Evolutionary conservation across 53 echinoderm and acorn worm genomes (phyloP).

Genomic region (Glandiceps talaboti): DNA sequence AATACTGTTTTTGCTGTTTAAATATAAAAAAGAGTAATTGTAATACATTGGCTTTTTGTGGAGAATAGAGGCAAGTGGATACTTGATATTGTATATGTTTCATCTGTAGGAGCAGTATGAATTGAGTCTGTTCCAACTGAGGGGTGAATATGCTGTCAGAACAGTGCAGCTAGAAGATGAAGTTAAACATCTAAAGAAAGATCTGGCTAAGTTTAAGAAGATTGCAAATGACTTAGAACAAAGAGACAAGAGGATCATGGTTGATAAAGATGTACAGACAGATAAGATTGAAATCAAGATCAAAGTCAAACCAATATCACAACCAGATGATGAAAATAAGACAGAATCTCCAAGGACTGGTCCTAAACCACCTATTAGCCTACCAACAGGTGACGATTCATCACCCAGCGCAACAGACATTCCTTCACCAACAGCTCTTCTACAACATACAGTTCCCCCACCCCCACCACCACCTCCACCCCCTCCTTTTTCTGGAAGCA

Average conservation of each 20-base stretch:
- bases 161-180: constrained; percentile 45
- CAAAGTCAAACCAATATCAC: neutral
- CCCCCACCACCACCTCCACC: constrained; percentile 17
- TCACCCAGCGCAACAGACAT: neutral
- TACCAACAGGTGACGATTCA: neutral
- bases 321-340: neutral
- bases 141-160: constrained; percentile 58
- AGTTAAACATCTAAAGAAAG: constrained; percentile 24
- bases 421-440: neutral
- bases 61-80: too few species aligned
- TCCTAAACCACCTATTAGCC: neutral
- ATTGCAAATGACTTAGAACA: neutral
- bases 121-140: constrained; percentile 36
- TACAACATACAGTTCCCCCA: constrained; percentile 29
- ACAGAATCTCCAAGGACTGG: neutral
- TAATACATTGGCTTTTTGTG: too few species aligned
- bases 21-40: too few species aligned
- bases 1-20: too few species aligned
- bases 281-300: constrained; percentile 67
- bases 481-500: neutral
- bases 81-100: too few species aligned
- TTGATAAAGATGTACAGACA: constrained; percentile 67
- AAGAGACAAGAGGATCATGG: constrained; percentile 15
- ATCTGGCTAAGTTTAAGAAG: constrained; percentile 13
- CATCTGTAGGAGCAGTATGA: constrained; percentile 51